These are phyloP conservation scores for Strongylocentrotus purpuratus DNA, from an alignment of 35 echinoderm and acorn worm genomes.

Conservation along the genomic window DNA sequence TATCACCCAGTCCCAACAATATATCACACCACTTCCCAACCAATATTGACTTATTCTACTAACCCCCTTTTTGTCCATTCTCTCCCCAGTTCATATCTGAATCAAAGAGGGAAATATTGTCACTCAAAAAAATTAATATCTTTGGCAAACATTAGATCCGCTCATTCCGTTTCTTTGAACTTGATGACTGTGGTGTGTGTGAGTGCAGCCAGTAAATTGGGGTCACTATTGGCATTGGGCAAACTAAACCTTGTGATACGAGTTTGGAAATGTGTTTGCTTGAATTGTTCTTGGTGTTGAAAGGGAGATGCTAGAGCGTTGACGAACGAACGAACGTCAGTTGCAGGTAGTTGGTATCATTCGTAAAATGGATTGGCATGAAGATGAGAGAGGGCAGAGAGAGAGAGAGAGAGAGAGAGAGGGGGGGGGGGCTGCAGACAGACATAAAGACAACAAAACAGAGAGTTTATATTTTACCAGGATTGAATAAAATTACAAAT, in stretches of 20 bases:
- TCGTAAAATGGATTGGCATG: background rate
- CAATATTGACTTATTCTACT: conserved; percentile 13
- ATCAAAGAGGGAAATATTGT: background rate
- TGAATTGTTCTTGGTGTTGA: background rate
- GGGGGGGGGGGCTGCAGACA: background rate
- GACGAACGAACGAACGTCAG: background rate
- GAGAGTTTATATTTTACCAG: no score
- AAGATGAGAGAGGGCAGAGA: background rate
- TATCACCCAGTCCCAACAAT: background rate
- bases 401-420: conserved; percentile 4
- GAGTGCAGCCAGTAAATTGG: background rate
- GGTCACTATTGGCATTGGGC: background rate
- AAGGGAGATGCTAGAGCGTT: background rate
- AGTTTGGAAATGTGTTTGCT: background rate
- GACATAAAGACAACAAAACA: background rate
- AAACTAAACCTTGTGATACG: background rate
- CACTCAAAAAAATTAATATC: conserved; percentile 9
- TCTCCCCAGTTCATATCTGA: background rate
- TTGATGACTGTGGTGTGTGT: background rate
- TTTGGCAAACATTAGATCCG: background rate
- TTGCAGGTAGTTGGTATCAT: background rate
- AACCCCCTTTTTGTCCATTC: background rate
- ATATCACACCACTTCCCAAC: conserved; percentile 9
- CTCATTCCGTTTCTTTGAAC: background rate
- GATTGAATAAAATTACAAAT: no score